These are phyloP conservation scores for Cyphomyrus discorhynchus DNA, from an alignment of 2,113 vertebrate species.

Conservation along the genomic window DNA sequence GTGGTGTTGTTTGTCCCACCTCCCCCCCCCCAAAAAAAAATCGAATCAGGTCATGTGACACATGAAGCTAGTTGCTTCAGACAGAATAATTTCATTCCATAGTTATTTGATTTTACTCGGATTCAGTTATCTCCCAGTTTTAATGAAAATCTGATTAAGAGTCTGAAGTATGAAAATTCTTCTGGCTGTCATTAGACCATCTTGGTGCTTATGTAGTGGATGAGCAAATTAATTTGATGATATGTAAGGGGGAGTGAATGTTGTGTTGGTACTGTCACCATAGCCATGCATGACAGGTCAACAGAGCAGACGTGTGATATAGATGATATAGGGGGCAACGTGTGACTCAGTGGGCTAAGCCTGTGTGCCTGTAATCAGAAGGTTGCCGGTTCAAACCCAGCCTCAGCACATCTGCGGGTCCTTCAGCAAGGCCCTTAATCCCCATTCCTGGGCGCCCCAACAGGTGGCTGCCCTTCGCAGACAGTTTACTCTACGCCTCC, in stretches of 20 bases:
- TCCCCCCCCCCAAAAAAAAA: neutral
- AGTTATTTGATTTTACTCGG: neutral
- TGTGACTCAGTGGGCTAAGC: too few relatives aligned
- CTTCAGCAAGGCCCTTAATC: too few relatives aligned
- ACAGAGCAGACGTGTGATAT: neutral
- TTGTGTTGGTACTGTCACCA: neutral
- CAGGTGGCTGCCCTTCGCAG: too few relatives aligned
- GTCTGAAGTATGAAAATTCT: neutral
- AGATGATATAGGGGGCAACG: neutral
- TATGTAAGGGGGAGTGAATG: neutral
- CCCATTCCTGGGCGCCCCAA: too few relatives aligned
- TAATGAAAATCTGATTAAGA: neutral
- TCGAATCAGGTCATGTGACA: neutral
- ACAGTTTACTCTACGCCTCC: too few relatives aligned
- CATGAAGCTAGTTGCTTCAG: neutral
- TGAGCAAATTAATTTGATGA: neutral
- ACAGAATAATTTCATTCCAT: neutral
- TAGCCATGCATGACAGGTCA: neutral
- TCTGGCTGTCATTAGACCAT: neutral
- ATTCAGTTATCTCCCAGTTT: neutral
- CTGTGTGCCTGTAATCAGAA: too few relatives aligned
- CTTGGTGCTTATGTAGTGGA: neutral
- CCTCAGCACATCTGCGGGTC: too few relatives aligned
- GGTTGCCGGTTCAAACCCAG: too few relatives aligned
- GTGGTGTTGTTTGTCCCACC: neutral